These are phyloP conservation scores for Macaria liturata DNA, from an alignment of 2,888 invertebrate species.

Conservation along the genomic window DNA sequence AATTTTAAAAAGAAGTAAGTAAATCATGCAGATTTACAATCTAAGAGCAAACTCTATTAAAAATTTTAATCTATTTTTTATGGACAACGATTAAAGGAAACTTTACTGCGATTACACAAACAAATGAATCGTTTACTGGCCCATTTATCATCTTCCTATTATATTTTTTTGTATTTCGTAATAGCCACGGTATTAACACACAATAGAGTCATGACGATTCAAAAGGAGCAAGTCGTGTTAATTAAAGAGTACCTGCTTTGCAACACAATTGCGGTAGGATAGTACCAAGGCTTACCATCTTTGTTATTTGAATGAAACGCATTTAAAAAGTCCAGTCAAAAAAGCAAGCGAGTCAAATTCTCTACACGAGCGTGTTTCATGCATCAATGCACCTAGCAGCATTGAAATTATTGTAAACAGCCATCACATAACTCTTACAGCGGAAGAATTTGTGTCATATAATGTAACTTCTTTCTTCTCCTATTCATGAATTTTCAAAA, in stretches of 20 bases:
- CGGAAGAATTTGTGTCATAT: slow-evolving; percentile 19
- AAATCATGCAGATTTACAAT: too few relatives aligned
- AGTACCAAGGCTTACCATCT: slow-evolving; percentile 2
- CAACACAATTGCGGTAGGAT: slow-evolving; percentile 14
- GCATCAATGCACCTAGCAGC: too few relatives aligned
- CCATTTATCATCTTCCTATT: slow-evolving; percentile 1
- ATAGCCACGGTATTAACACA: slow-evolving; percentile 32
- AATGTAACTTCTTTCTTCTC: slow-evolving; percentile 2
- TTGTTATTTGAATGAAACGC: not conserved
- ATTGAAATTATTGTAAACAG: too few relatives aligned
- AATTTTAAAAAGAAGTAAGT: too few relatives aligned
- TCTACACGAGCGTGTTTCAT: too few relatives aligned
- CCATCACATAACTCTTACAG: not conserved
- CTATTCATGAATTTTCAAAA: slow-evolving; percentile 26
- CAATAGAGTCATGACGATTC: slow-evolving; percentile 32
- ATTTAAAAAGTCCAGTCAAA: not conserved
- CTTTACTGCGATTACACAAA: not conserved
- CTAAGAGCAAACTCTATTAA: too few relatives aligned
- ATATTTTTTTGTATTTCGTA: slow-evolving; percentile 12
- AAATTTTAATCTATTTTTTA: too few relatives aligned
- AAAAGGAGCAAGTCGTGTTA: slow-evolving; percentile 25
- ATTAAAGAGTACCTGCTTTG: slow-evolving; percentile 20
- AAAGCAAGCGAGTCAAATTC: too few relatives aligned
- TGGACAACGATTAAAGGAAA: too few relatives aligned
- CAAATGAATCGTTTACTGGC: slow-evolving; percentile 6